Evolutionary conservation across 2,797 vertebrate species (phyloP), one percentile per base, ranked within the genome.

Genomic region (Lates japonicus): DNA sequence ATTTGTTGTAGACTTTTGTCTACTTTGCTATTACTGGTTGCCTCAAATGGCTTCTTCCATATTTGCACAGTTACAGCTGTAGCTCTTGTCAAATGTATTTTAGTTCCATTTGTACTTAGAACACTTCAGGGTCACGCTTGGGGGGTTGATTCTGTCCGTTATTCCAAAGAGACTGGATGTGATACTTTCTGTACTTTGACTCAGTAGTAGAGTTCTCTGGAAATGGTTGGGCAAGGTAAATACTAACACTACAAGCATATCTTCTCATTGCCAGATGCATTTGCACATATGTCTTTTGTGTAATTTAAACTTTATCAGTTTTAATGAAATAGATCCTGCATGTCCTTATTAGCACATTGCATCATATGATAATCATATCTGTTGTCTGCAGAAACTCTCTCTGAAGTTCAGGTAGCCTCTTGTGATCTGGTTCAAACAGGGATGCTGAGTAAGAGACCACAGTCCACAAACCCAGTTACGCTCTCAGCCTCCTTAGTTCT

Each of bases 1-100:
- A 92, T 84, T 92, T 93, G 83, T 94, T 95, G 89, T 90, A 91
- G 78, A 72, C 57, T 20, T 72, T 81, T 60, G 48, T 65, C 63
- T 35, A 39, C 54, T 65, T 39, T 62, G 64, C 22, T 70, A 46
- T 80, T 73, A 48, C 60, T 80, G 59, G 41, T 66, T 76, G 64
- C 68, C 70, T 76, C 37, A 74, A 81, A 86, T 78, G 16, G n/a
- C 16, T 48, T 72, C 20, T 37, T 73, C 59, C 76, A 12, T 74
- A 22, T 76, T 70, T 86, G 51, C 52, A 35, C 63, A 75, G 48
- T 63, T 52, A 19, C 9, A 84, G 41, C 44, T 42, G 35, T 54
- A 69, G 71, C 55, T 82, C 14, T 64, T 73, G 12, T 73, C 20
- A 65, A 22, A 79, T 78, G 57, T 70, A 69, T 83, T 80, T 12